phyloP scores from a whole-genome alignment of 2,888 invertebrate genomes.

The Bellardia pandia region DNA sequence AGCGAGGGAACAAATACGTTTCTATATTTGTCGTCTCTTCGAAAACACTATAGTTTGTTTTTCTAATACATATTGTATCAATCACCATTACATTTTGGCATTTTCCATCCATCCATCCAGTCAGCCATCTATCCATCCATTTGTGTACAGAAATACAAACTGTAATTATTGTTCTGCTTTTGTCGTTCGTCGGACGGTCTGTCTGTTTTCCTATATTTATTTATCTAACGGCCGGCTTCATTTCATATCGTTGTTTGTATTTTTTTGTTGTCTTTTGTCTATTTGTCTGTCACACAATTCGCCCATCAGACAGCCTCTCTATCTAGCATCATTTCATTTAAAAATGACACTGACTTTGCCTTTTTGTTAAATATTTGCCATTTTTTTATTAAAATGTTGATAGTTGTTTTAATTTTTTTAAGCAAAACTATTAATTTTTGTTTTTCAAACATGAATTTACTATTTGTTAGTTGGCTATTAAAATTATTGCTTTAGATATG shows the following conservation, averaged over 20 bases:
- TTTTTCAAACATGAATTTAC: conserved; percentile 38
- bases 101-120: conserved; percentile 14
- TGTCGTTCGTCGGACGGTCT: conserved; percentile 14
- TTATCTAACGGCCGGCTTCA: conserved; percentile 52
- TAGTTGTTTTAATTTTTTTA: conserved; percentile 26
- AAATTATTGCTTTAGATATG: conserved; percentile 11
- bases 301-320: conserved; percentile 33
- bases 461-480: background rate
- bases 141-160: conserved; percentile 18
- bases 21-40: conserved; percentile 51
- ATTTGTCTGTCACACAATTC: conserved; percentile 38
- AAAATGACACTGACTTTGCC: conserved; percentile 74
- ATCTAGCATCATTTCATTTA: conserved; percentile 55
- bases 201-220: conserved; percentile 38
- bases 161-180: conserved; percentile 62
- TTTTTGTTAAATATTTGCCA: conserved; percentile 81
- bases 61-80: conserved; percentile 54
- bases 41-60: conserved; percentile 34
- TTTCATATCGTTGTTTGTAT: conserved; percentile 25
- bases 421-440: conserved; percentile 55
- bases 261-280: conserved; percentile 16
- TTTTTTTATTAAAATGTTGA: conserved; percentile 81
- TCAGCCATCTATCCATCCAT: conserved; percentile 21
- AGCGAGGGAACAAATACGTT: conserved; percentile 68
- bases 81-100: conserved; percentile 58